phyloP scores from a whole-genome alignment of 35 echinoderm and acorn worm genomes.

The Hemicentrotus pulcherrimus region DNA sequence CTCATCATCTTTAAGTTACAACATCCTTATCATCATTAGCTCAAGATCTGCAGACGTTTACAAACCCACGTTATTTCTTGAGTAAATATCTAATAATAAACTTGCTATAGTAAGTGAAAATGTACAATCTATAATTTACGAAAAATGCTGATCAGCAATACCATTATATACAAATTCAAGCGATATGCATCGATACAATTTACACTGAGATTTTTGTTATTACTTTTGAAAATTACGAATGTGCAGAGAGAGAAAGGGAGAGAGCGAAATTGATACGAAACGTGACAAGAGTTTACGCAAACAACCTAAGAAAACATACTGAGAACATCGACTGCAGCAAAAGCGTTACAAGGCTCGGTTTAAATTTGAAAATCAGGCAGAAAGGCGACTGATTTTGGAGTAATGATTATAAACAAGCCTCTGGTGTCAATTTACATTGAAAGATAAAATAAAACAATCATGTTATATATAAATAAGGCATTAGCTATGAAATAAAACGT shows the following conservation, averaged over 20 bases:
- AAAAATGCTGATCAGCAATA: constrained; percentile 29
- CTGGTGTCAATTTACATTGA: constrained; percentile 3
- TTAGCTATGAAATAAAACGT: neutral
- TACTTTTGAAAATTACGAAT: neutral
- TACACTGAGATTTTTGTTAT: neutral
- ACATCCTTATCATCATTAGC: too few relatives aligned
- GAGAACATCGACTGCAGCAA: neutral
- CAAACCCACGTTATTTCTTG: constrained; percentile 10
- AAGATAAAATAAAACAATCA: neutral
- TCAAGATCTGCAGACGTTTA: neutral
- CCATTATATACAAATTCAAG: constrained; percentile 38
- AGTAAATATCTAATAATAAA: constrained; percentile 14
- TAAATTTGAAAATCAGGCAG: neutral
- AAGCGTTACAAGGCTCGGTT: neutral
- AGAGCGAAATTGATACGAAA: neutral
- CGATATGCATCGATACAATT: neutral
- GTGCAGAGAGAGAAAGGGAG: neutral
- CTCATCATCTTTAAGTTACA: too few relatives aligned
- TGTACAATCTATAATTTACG: constrained; percentile 51
- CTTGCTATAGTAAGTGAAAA: constrained; percentile 5
- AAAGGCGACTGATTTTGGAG: neutral
- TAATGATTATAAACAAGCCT: neutral
- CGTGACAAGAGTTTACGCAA: neutral
- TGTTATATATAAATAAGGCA: neutral
- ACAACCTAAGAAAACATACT: neutral